A percentile compares a stretch with the other conserved stretches of the same genome.
Evolutionary conservation across 2,113 vertebrate species (phyloP).

Genomic region (Pseudonaja textilis): DNA sequence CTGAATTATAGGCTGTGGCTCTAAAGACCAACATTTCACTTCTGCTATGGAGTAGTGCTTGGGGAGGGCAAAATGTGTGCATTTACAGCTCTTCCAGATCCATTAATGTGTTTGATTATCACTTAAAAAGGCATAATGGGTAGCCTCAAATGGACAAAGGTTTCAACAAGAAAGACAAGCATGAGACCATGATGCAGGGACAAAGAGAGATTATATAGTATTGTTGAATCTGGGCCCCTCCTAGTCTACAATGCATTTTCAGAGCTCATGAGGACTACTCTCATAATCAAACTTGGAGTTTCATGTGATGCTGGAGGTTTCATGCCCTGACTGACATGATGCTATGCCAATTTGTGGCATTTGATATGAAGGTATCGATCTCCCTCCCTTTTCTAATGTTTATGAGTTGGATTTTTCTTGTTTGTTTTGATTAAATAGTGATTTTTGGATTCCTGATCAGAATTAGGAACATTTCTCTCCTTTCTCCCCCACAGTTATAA

Average conservation of each 20-base stretch:
- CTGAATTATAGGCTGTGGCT: slow-evolving; percentile 25
- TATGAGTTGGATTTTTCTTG: not conserved
- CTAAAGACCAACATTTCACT: slow-evolving; percentile 26
- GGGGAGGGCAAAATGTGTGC: not conserved
- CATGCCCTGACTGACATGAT: slow-evolving; percentile 2
- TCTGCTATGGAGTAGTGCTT: not conserved
- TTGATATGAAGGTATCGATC: not conserved
- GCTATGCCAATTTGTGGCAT: not conserved
- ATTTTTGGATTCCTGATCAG: slow-evolving; percentile 4
- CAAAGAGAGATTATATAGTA: not conserved
- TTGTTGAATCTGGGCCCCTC: not conserved
- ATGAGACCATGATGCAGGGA: not conserved
- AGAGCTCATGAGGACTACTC: not conserved
- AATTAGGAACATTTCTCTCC: slow-evolving; percentile 8
- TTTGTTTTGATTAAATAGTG: not conserved
- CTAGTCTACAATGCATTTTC: not conserved
- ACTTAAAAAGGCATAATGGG: not conserved
- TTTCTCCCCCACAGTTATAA: not conserved
- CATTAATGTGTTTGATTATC: not conserved
- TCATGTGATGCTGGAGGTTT: not conserved
- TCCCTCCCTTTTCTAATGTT: not conserved
- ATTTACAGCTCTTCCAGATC: slow-evolving; percentile 10
- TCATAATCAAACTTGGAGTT: not conserved
- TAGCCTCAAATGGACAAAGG: not conserved
- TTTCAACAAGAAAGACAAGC: slow-evolving; percentile 9